Evolutionary conservation across 2,888 invertebrate genomes (phyloP), one percentile per base, ranked within the genome.

Genomic region (Latheticus oryzae): DNA sequence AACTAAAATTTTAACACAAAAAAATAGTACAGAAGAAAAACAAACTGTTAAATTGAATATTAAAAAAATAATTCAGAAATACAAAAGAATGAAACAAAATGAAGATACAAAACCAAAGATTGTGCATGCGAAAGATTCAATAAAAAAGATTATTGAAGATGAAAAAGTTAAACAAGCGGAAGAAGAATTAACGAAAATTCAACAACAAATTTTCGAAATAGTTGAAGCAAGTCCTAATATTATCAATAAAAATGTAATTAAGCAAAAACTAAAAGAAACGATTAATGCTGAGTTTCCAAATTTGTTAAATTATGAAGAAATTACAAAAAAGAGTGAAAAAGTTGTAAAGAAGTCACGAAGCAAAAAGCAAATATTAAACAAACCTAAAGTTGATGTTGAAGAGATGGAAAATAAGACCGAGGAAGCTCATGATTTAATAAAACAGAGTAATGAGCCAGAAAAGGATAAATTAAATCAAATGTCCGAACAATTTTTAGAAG

Each of bases 161-260:
- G 81, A 82, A 65, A 78, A 75, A 61, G 76, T 76, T 8, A 77
- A 75, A 45, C 77, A 79, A 57, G 78, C 82, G 71, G 78, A 79
- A 62, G 82, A 83, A 79, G 81, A 70, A 78, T 63, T 63, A 74
- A 51, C 71, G 81, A 79, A 54, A 76, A 80, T 77, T 61, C 82
- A 72, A 73, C 75, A 58, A 69, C 80, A 73, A 72, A 81, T 73
- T 73, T 79, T 76, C 72, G 82, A 77, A 60, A 81, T 75, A 68
- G 82, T 75, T 67, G 79, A 76, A 67, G 80, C 64, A 70, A 82
- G 69, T 78, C 82, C 64, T 68, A 83, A 76, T 74, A 82, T 76
- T 76, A 79, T 71, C 56, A 83, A 61, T 75, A 82, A 74, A 73
- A 78, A 74, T 73, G 78, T 65, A 72, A 82, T 73, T 71, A 83